These are phyloP conservation scores for Halcyon senegalensis DNA, from an alignment of 2,113 vertebrate species.

Conservation along the genomic window DNA sequence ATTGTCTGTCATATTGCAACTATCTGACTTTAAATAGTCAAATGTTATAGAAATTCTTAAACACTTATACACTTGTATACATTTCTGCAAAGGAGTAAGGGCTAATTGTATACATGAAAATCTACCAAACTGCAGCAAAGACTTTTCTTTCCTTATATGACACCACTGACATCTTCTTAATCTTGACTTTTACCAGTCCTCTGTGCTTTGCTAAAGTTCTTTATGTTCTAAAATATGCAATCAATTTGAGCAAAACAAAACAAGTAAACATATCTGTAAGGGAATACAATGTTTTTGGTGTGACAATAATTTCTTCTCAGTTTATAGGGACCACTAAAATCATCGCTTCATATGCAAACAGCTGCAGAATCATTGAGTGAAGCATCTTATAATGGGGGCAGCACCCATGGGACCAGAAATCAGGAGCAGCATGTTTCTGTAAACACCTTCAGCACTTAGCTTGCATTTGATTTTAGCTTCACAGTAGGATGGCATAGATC, in stretches of 20 bases:
- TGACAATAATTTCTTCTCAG: not conserved
- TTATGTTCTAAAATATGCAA: not conserved
- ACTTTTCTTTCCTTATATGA: not conserved
- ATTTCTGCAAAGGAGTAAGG: not conserved
- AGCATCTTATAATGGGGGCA: not conserved
- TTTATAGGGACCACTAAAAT: not conserved
- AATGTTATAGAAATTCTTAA: not conserved
- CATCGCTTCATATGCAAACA: not conserved
- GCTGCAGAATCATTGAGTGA: not conserved
- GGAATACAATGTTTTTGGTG: not conserved
- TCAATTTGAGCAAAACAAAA: not conserved
- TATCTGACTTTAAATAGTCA: not conserved
- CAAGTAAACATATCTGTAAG: not conserved
- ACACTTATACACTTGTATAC: not conserved
- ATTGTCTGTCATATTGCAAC: not conserved
- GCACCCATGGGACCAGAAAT: not conserved
- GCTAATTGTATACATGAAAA: not conserved
- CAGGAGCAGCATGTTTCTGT: not conserved
- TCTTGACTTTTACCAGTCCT: not conserved
- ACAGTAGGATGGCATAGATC: not conserved
- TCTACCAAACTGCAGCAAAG: not conserved
- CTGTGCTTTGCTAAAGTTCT: not conserved
- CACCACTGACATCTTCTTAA: not conserved
- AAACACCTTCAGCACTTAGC: constrained; percentile 29
- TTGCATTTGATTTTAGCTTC: not conserved